These are phyloP conservation scores for Pristionchus exspectatus DNA, from an alignment of 2,888 invertebrate genomes.

Conservation along the genomic window DNA sequence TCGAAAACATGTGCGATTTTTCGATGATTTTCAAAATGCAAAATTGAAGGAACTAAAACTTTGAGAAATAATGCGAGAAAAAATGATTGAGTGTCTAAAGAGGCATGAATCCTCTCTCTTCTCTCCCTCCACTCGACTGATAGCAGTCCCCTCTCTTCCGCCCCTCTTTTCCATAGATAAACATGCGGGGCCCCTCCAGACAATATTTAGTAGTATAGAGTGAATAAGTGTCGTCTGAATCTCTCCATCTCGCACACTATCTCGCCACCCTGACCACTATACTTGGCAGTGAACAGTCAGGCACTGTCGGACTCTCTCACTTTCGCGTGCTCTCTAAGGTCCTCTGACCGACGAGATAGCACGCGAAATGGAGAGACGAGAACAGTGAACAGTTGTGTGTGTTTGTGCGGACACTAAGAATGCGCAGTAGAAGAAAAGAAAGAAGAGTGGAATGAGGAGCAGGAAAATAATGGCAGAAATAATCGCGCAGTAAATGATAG, in stretches of 20 bases:
- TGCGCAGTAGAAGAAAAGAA: background rate
- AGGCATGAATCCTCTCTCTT: background rate
- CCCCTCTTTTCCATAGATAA: slow-evolving; percentile 7
- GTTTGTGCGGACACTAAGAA: background rate
- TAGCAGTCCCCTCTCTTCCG: slow-evolving; percentile 4
- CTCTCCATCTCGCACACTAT: background rate
- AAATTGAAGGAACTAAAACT: background rate
- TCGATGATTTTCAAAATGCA: no score
- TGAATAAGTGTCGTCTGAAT: background rate
- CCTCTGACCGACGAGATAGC: background rate
- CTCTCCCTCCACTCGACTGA: background rate
- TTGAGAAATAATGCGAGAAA: background rate
- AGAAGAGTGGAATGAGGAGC: background rate
- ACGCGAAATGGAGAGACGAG: background rate
- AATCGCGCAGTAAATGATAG: slow-evolving; percentile 12
- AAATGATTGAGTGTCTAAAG: background rate
- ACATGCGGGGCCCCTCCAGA: slow-evolving; percentile 23
- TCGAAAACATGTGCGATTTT: no score
- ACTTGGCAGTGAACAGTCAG: background rate
- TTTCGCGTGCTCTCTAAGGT: background rate
- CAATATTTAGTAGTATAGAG: slow-evolving; percentile 11
- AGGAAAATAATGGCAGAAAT: background rate
- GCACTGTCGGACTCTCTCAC: background rate
- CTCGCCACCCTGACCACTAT: background rate
- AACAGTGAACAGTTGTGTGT: background rate